Base-by-base conservation (phyloP, 92 coral and sea anemone species). In the Plumapathes pennacea region DNA sequence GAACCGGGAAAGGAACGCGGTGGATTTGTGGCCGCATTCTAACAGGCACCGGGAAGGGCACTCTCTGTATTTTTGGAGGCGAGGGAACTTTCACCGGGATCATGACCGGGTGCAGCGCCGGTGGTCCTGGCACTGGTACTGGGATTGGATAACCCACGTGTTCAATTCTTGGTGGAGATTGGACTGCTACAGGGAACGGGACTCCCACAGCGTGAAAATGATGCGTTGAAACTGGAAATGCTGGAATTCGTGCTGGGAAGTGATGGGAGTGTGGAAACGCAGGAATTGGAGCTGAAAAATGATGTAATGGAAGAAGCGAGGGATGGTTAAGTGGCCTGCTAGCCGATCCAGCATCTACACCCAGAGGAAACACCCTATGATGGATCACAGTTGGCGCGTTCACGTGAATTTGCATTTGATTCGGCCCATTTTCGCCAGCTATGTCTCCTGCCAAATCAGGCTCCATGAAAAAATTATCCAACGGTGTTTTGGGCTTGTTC, bases 121-220 rank as follows among this genome's bases (percentile, higher is more conserved):
- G 82, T 2, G 82, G 87, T 19, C 92, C 90, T 11, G 95, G 88
- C 1, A 74, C 62, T 5, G 94, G 86, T 4, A 85, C 89, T 7
- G 97, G 96, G 42, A 64, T 50, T 3, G 89, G 88, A n/a, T n/a
- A n/a, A n/a, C n/a, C n/a, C 19, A 80, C 74, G 39, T 62, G 86
- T 27, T 73, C 54, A 10, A 74, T 47, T 38, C 60, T 54, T 3
- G 80, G 60, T 15, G 83, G 71, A 11, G 63, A 25, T 12, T 60
- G 64, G 26, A 78, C 67, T 0, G 80, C 71, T 17, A 78, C 73
- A 6, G 61, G 67, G 43, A 55, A 5, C 5, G 76, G 82, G 24
- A 53, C 69, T 19, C 36, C 28, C 25, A 48, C 49, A 18, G 51
- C 14, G 11, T 22, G 32, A 8, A 30, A 51, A 24, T 22, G 32